Base-by-base conservation (phyloP, 2,797 vertebrate species). In the Enteromius unitaeniatus region DNA sequence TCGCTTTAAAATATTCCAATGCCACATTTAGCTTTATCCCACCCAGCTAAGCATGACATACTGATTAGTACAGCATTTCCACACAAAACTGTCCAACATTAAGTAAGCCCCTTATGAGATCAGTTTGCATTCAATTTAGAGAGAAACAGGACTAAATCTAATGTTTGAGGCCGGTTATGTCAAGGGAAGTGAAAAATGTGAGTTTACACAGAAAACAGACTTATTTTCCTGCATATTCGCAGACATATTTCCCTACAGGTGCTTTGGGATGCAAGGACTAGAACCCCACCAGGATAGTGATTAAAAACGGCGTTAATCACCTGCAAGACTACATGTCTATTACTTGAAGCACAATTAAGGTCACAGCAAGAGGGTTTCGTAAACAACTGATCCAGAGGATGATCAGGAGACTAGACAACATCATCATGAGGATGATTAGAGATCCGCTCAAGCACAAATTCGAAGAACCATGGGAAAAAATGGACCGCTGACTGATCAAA, bases 281-380 rank as follows among this genome's bases (percentile, higher is more conserved):
- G 86, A 68, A 23, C 19, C 19, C 34, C 19, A 70, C 84, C 85
- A 84, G 78, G 37, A 79, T 19, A 7, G 79, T 78, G 82, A 88
- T 86, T 87, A 83, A 87, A 88, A 88, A 68, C n/a, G 28, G 68
- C 75, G 78, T 83, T 37, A 78, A 88, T 86, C 88, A 67, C 83
- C 60, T 86, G 67, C 65, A 78, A 85, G 82, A 88, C 85, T 14
- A 84, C 85, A 84, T 26, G 85, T 51, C 65, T 77, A 34, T 70
- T 55, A 84, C 74, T 80, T 72, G 45, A 78, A 79, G 81, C 79
- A 84, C 76, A 81, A 86, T 81, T 68, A 79, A 79, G 73, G 42
- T 73, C 65, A 79, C 37, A 70, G 67, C 37, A 28, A 78, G 62
- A 67, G 42, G 40, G 45, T 76, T 53, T 76, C n/a, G 21, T 55